Evolutionary conservation across 2,797 vertebrate species (phyloP).

Genomic region (Podargus strigoides): DNA sequence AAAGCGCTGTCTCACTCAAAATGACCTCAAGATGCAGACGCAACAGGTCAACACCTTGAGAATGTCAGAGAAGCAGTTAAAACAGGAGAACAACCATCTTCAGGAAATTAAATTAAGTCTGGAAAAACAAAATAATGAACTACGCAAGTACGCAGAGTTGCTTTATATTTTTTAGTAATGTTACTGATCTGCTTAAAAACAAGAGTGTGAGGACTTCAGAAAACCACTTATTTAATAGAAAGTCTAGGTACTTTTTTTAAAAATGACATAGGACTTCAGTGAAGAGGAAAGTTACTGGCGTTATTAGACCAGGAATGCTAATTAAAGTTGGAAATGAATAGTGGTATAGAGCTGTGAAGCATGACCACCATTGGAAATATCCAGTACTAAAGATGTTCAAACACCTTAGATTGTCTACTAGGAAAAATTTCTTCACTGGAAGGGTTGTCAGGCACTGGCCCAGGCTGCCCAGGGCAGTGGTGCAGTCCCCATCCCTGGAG

Average conservation of each 20-base stretch:
- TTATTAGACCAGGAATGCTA: background rate
- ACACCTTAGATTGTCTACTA: too few relatives aligned
- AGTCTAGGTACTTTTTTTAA: background rate
- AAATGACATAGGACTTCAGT: background rate
- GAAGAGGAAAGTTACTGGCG: background rate
- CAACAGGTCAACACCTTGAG: constrained; percentile 90
- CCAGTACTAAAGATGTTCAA: background rate
- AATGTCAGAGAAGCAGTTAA: constrained; percentile 94
- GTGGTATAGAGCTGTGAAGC: background rate
- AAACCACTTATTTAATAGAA: background rate
- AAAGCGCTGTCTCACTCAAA: constrained; percentile 92
- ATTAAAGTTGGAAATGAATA: background rate
- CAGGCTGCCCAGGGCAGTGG: too few relatives aligned
- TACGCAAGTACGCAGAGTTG: constrained; percentile 87
- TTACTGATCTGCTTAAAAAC: background rate
- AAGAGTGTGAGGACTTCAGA: background rate
- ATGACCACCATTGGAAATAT: background rate
- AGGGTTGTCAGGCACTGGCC: too few relatives aligned
- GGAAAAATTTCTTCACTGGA: too few relatives aligned
- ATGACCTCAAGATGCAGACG: constrained; percentile 94
- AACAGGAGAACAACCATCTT: constrained; percentile 96
- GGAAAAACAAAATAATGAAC: constrained; percentile 95
- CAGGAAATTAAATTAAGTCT: constrained; percentile 91
- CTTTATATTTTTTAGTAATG: background rate
- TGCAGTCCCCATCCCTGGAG: too few relatives aligned